A percentile compares a stretch with the other conserved stretches of the same genome.
Conservation (phyloP, 2,888 invertebrate genomes). For the Ormia ochracea region DNA sequence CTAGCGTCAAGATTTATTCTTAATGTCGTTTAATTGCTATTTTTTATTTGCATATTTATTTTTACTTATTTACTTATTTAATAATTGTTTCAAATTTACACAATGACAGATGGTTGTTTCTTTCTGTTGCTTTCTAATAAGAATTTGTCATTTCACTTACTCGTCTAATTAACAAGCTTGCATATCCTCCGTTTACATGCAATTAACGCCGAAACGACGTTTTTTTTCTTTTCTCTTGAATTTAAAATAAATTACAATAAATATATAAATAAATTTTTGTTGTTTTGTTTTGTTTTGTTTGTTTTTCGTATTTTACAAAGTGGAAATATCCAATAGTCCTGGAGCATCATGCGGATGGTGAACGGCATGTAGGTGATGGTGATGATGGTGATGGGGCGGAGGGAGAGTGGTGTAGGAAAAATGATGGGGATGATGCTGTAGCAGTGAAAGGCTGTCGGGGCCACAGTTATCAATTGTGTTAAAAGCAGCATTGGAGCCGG, state of each 20-base stretch:
- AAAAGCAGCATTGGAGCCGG: constrained; percentile 40
- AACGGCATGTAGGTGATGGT: constrained; percentile 61
- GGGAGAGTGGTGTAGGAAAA: constrained; percentile 62
- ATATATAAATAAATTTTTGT: not conserved
- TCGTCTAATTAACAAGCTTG: constrained; percentile 36
- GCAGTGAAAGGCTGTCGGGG: constrained; percentile 60
- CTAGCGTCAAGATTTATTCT: constrained; percentile 47
- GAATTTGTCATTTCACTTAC: constrained; percentile 43
- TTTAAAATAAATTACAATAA: constrained; percentile 51
- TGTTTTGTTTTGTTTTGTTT: constrained; percentile 11
- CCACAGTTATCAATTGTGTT: constrained; percentile 58
- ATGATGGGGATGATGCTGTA: constrained; percentile 66
- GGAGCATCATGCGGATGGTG: constrained; percentile 66
- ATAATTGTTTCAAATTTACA: constrained; percentile 51
- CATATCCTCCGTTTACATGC: constrained; percentile 54
- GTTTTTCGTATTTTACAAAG: constrained; percentile 73
- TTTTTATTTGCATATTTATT: too few species aligned
- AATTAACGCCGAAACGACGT: constrained; percentile 71
- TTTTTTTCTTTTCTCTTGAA: too few species aligned
- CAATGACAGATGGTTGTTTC: constrained; percentile 15
- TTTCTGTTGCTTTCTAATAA: not conserved
- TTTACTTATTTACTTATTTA: constrained; percentile 11
- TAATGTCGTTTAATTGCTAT: constrained; percentile 46
- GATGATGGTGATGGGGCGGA: constrained; percentile 60
- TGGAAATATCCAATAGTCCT: constrained; percentile 76